Evolutionary conservation across 2,797 vertebrate genomes (phyloP).

Genomic region (Chelon auratus): DNA sequence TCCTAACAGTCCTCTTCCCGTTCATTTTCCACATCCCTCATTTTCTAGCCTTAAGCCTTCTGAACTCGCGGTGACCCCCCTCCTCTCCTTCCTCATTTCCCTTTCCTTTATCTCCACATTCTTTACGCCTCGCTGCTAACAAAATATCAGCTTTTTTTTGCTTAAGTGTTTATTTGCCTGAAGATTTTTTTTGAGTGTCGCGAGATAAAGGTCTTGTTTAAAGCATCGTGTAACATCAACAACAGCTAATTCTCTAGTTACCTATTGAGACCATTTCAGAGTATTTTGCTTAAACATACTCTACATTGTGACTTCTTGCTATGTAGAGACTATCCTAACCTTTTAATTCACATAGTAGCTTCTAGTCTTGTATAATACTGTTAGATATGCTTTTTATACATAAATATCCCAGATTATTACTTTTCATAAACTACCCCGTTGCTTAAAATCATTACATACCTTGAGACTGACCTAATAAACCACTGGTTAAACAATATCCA

Average conservation of each 20-base stretch:
- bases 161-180: conserved; percentile 5
- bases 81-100: conserved; percentile 12
- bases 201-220: conserved; percentile 19
- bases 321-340: too few relatives aligned
- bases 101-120: conserved; percentile 26
- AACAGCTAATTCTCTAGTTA: not conserved
- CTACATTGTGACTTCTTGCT: too few relatives aligned
- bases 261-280: too few relatives aligned
- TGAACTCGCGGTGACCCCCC: conserved; percentile 67
- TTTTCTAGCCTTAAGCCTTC: conserved; percentile 59
- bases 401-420: too few relatives aligned
- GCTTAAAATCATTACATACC: too few relatives aligned
- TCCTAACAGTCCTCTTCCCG: conserved; percentile 37
- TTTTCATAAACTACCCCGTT: too few relatives aligned
- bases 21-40: conserved; percentile 61
- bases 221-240: not conserved
- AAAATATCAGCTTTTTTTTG: conserved; percentile 3
- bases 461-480: too few relatives aligned
- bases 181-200: not conserved
- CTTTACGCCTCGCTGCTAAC: conserved; percentile 28
- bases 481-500: too few relatives aligned
- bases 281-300: not conserved
- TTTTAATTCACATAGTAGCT: too few relatives aligned
- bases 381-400: too few relatives aligned
- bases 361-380: too few relatives aligned